Evolutionary conservation across 2,113 vertebrate genomes (phyloP).

Genomic region (Hirundichthys speculiger): DNA sequence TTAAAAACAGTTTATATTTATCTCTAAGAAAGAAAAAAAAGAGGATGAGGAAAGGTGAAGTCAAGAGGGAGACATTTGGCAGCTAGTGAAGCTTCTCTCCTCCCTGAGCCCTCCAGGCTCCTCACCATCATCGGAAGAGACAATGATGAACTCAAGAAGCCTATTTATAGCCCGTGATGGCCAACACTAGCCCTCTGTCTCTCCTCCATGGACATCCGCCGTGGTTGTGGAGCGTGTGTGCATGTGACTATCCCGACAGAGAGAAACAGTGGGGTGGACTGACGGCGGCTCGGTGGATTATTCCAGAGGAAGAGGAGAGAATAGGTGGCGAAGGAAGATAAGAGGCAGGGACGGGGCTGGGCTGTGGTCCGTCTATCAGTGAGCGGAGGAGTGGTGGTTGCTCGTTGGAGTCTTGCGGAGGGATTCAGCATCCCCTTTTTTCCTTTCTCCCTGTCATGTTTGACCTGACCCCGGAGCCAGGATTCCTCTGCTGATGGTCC

Average conservation of each 20-base stretch:
- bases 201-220: conserved; percentile 64
- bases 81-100: conserved; percentile 49
- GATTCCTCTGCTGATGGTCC: conserved; percentile 27
- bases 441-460: background rate
- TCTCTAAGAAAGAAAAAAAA: conserved; percentile 3
- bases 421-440: conserved; percentile 22
- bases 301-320: conserved; percentile 58
- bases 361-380: conserved; percentile 53
- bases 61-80: conserved; percentile 13
- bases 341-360: conserved; percentile 43
- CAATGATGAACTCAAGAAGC: conserved; percentile 67
- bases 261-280: conserved; percentile 39
- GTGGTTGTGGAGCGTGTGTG: conserved; percentile 36
- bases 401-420: conserved; percentile 35
- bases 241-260: conserved; percentile 52
- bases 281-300: conserved; percentile 46
- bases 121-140: conserved; percentile 72
- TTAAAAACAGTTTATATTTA: background rate
- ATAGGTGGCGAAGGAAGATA: conserved; percentile 38
- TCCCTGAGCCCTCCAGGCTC: conserved; percentile 58
- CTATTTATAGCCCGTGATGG: conserved; percentile 75
- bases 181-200: conserved; percentile 70
- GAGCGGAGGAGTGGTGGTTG: conserved; percentile 28
- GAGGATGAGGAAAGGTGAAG: conserved; percentile 36
- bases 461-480: conserved; percentile 44